Percentiles rank a stretch among this genome's conserved stretches.
phyloP scores from a whole-genome alignment of 2,113 vertebrate genomes.

The Neogobius melanostomus region DNA sequence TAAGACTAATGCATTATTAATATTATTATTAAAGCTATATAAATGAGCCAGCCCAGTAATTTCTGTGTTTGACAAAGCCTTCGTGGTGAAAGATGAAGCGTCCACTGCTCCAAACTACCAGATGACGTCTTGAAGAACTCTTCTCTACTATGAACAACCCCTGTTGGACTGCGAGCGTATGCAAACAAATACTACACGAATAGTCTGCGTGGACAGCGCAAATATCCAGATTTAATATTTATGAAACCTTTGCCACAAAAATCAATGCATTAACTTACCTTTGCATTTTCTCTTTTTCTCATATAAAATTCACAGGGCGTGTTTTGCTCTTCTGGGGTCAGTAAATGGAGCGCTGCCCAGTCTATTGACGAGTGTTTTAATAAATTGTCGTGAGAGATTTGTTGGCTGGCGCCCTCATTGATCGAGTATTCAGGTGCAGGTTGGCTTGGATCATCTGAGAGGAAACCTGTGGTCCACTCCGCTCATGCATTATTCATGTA shows the following conservation, averaged over 20 bases:
- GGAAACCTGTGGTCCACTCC: conserved; percentile 36
- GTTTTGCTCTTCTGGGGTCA: conserved; percentile 11
- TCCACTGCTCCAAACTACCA: no score
- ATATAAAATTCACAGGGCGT: background rate
- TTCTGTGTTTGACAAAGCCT: no score
- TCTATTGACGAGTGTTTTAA: conserved; percentile 46
- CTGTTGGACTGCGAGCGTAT: no score
- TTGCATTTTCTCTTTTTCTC: background rate
- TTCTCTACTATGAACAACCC: no score
- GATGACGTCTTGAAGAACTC: no score
- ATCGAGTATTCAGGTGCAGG: conserved; percentile 31
- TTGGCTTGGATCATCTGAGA: conserved; percentile 18
- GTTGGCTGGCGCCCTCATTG: conserved; percentile 38
- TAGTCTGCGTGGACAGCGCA: background rate
- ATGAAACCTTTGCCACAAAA: no score
- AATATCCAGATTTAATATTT: background rate
- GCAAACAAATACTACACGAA: no score
- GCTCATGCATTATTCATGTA: conserved; percentile 52
- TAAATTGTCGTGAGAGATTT: conserved; percentile 39
- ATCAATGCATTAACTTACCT: background rate
- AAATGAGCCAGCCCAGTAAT: no score
- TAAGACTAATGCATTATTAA: no score
- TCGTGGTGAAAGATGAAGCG: no score
- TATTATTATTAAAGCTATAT: no score
- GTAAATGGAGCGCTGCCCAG: conserved; percentile 32